A percentile compares a stretch with the other conserved stretches of the same genome.
Evolutionary conservation across 2,888 invertebrate genomes (phyloP).

Genomic region (Chrysina gloriosa): DNA sequence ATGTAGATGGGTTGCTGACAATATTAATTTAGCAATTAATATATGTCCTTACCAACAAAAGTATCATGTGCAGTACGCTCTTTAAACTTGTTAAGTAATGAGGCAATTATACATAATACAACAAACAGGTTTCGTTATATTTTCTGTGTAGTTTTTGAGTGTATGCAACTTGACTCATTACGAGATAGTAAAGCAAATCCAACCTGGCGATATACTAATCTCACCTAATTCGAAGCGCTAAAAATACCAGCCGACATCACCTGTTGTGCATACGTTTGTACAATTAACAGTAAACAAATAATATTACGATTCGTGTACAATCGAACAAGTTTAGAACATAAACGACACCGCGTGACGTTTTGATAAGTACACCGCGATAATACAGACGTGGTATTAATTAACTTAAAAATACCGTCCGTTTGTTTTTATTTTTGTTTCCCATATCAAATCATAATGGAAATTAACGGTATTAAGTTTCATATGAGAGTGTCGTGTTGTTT

Average conservation of each 20-base stretch:
- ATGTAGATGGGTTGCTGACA: too few species aligned
- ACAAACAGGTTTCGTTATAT: too few species aligned
- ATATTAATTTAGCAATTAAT: too few species aligned
- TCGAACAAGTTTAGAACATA: not conserved
- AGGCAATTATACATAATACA: too few species aligned
- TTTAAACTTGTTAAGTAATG: too few species aligned
- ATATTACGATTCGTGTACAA: slow-evolving; percentile 7
- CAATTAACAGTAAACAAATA: slow-evolving; percentile 8
- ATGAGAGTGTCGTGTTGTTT: not conserved
- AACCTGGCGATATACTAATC: not conserved
- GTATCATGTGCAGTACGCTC: too few species aligned
- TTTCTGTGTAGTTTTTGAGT: too few species aligned
- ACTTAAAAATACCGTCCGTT: slow-evolving; percentile 7
- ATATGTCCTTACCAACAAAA: too few species aligned
- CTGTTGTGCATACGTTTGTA: not conserved
- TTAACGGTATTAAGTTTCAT: slow-evolving; percentile 28
- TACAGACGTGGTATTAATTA: slow-evolving; percentile 10
- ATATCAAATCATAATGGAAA: slow-evolving; percentile 24
- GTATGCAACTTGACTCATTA: not conserved
- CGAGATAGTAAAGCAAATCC: slow-evolving; percentile 2
- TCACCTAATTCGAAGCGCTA: not conserved
- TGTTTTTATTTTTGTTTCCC: slow-evolving; percentile 18
- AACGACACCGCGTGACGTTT: slow-evolving; percentile 17
- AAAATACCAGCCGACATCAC: slow-evolving; percentile 4
- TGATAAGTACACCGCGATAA: not conserved